These are phyloP conservation scores for Phataginus tetradactyla DNA, from an alignment of 2,797 vertebrate genomes.

Conservation along the genomic window DNA sequence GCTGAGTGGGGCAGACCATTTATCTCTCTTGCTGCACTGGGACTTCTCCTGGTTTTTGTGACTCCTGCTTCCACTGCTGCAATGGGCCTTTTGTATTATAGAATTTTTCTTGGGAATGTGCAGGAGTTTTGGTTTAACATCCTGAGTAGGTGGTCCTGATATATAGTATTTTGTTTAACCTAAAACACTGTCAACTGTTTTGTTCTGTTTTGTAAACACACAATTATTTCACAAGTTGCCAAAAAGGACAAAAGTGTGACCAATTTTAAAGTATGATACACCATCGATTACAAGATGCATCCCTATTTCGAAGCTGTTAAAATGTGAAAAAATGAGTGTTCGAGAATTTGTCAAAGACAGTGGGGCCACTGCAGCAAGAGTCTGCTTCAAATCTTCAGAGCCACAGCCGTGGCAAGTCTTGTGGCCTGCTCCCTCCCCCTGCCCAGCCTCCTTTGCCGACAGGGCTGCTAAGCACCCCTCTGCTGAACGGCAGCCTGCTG, in stretches of 20 bases:
- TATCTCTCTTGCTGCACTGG: not conserved
- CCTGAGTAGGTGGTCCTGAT: not conserved
- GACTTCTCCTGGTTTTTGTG: not conserved
- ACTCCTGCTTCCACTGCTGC: not conserved
- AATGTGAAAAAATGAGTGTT: not conserved
- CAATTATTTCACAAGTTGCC: conserved; percentile 10
- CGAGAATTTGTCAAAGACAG: not conserved
- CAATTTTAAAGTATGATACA: not conserved
- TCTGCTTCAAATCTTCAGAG: not conserved
- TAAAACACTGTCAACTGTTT: not conserved
- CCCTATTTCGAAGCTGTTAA: not conserved
- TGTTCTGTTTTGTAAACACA: not conserved
- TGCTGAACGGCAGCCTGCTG: not conserved
- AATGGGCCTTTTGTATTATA: not conserved
- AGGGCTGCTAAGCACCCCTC: not conserved
- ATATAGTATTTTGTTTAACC: not conserved
- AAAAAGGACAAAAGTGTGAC: not conserved
- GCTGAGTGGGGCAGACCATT: too few relatives aligned
- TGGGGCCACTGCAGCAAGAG: too few relatives aligned
- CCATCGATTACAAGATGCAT: not conserved
- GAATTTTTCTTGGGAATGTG: not conserved
- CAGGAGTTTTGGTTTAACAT: not conserved
- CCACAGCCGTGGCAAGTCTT: not conserved
- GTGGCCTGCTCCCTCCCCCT: too few relatives aligned
- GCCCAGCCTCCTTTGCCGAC: not conserved